These are phyloP conservation scores for Cataglyphis cursor DNA, from an alignment of 2,888 invertebrate genomes.

Conservation along the genomic window DNA sequence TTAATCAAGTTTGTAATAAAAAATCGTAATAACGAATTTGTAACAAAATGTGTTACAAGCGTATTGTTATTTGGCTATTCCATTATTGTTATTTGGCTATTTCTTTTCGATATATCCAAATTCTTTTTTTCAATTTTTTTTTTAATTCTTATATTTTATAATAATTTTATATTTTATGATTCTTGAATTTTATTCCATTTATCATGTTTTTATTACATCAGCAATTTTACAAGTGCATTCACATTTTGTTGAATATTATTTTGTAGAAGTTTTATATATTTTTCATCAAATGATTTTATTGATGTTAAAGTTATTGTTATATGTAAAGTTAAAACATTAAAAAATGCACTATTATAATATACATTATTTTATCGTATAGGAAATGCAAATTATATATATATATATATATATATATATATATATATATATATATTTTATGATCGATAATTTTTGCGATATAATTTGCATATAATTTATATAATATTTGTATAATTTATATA, in stretches of 20 bases:
- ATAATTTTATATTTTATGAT: background rate
- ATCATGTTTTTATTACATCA: background rate
- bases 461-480: background rate
- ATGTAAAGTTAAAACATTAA: constrained; percentile 13
- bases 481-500: background rate
- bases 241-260: background rate
- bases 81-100: background rate
- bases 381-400: background rate
- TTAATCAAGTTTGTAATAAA: constrained; percentile 5
- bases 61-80: background rate
- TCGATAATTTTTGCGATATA: background rate
- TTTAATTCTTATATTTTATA: background rate
- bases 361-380: constrained; percentile 16
- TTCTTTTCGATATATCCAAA: background rate
- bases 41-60: background rate
- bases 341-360: constrained; percentile 19
- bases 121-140: background rate
- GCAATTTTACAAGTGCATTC: constrained; percentile 6
- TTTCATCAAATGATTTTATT: background rate
- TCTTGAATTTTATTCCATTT: background rate
- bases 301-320: constrained; percentile 24
- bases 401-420: too few relatives aligned
- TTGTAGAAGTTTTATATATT: background rate
- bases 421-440: background rate
- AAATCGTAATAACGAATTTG: background rate